These are phyloP conservation scores for Cantharis lateralis DNA, from an alignment of 2,888 invertebrate species.

Conservation along the genomic window DNA sequence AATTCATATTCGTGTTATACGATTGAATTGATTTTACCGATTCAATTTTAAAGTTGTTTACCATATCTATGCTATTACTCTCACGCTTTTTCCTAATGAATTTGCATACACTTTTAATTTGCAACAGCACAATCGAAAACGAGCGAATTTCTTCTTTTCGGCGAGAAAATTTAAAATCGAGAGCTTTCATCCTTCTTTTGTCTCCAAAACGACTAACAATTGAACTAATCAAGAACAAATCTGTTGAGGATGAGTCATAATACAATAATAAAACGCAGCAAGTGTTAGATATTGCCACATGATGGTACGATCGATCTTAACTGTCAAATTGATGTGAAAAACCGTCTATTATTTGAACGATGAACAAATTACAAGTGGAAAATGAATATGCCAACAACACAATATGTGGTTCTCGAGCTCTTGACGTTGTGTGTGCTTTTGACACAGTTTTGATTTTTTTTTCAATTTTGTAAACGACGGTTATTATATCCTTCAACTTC, in stretches of 20 bases:
- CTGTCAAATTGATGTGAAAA: constrained; percentile 41
- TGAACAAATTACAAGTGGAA: constrained; percentile 49
- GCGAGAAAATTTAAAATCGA: neutral
- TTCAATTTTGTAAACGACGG: constrained; percentile 12
- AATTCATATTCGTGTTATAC: constrained; percentile 37
- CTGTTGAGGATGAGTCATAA: constrained; percentile 38
- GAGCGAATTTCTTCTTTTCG: neutral
- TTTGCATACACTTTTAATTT: constrained; percentile 34
- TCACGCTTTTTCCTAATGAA: constrained; percentile 28
- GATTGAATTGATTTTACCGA: constrained; percentile 36
- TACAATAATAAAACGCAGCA: constrained; percentile 40
- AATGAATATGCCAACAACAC: constrained; percentile 47
- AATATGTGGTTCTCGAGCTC: constrained; percentile 41
- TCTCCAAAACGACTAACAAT: constrained; percentile 13
- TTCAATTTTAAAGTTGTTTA: constrained; percentile 37
- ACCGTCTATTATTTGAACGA: constrained; percentile 33
- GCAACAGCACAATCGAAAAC: constrained; percentile 13
- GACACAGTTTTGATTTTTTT: constrained; percentile 37
- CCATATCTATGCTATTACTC: constrained; percentile 36
- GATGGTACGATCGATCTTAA: constrained; percentile 47
- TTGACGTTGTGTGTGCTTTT: constrained; percentile 35
- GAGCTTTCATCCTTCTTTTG: neutral
- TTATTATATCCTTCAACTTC: neutral
- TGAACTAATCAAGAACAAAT: constrained; percentile 38
- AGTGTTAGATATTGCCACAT: constrained; percentile 43